Conservation (phyloP, 2,888 invertebrate genomes). For the Amaurobius ferox region DNA sequence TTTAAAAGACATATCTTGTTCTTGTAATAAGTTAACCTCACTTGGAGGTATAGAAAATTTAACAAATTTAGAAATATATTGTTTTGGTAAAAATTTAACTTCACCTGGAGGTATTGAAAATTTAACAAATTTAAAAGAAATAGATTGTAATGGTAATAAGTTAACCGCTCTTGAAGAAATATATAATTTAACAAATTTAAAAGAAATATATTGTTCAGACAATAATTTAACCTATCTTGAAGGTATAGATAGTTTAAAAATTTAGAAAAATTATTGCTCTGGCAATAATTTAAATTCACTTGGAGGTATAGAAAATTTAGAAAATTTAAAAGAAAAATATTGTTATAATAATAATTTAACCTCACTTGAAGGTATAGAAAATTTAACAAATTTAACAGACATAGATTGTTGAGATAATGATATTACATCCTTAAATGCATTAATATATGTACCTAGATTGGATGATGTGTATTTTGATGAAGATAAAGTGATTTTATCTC, state of each 20-base stretch:
- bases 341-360: neutral
- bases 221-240: neutral
- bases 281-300: neutral
- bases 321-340: neutral
- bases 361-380: neutral
- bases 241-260: neutral
- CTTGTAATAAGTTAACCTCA: too few relatives aligned
- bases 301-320: neutral
- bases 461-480: neutral
- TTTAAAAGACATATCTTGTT: neutral
- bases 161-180: neutral
- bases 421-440: neutral
- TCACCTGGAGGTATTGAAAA: neutral
- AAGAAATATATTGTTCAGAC: neutral
- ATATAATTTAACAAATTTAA: slow-evolving; percentile 15
- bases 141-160: neutral
- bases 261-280: neutral
- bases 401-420: neutral
- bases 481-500: slow-evolving; percentile 2
- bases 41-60: neutral
- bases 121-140: slow-evolving; percentile 9
- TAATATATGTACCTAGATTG: neutral
- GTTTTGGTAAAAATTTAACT: neutral
- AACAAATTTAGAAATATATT: neutral
- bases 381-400: neutral